These are phyloP conservation scores for Opisthocomus hoazin DNA, from an alignment of 2,113 vertebrate species.

Conservation along the genomic window DNA sequence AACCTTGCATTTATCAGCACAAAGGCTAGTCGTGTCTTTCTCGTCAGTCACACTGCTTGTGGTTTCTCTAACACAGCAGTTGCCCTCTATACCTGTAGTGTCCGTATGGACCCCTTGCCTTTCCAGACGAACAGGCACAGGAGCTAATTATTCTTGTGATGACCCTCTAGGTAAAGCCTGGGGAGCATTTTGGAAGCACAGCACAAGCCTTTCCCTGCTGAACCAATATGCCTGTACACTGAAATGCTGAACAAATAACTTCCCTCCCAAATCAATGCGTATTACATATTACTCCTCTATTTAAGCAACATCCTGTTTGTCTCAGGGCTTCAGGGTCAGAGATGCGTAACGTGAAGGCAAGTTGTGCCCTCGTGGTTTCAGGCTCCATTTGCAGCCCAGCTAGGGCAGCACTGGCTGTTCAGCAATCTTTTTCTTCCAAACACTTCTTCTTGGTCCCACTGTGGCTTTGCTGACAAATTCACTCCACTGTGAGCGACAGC, in stretches of 20 bases:
- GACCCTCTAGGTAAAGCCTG: neutral
- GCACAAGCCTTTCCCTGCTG: neutral
- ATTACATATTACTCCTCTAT: neutral
- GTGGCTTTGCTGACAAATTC: neutral
- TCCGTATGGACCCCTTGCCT: slow-evolving; percentile 2
- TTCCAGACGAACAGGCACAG: slow-evolving; percentile 24
- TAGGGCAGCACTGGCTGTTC: neutral
- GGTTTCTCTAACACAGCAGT: slow-evolving; percentile 11
- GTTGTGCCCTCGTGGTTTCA: neutral
- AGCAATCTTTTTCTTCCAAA: neutral
- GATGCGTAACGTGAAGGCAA: neutral
- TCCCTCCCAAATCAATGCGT: neutral
- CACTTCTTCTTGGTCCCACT: neutral
- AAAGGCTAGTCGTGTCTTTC: neutral
- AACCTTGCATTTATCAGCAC: neutral
- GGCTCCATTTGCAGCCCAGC: neutral
- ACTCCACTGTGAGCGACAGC: neutral
- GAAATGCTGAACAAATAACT: slow-evolving; percentile 3
- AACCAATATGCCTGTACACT: neutral
- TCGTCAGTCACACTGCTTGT: neutral
- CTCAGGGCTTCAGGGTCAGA: neutral
- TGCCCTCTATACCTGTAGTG: slow-evolving; percentile 13
- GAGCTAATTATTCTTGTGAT: slow-evolving; percentile 1
- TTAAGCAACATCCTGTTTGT: neutral
- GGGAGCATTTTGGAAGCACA: neutral